Evolutionary conservation across 2,797 vertebrate genomes (phyloP), one percentile per base, ranked within the genome.

Genomic region (Gallinago nigripennis): DNA sequence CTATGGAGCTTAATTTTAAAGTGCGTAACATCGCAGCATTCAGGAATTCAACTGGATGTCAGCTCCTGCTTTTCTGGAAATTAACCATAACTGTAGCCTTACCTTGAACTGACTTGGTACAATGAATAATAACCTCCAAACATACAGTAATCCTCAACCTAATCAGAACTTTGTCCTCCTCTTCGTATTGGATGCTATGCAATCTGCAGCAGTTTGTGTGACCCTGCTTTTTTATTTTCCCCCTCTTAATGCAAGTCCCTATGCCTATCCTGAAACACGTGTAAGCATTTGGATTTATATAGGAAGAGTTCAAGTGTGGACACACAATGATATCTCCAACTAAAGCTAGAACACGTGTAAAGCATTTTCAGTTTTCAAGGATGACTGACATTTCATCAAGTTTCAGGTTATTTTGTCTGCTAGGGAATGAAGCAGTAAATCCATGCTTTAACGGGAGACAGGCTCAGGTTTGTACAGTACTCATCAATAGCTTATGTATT

Each of bases 141-240:
- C 8, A 54, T 8, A 37, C 3, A 5, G 39, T 41, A 82, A 72
- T n/a, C 66, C 41, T 77, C 60, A 72, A 21, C 27, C 31, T 24
- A 28, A 43, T 23, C 24, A 60, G 23, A 48, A 31, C 31, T 66
- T 78, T 50, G 31, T 66, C 16, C 9, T 71, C 46, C 9, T 46
- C 30, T 64, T 39, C 0, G 0, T 46, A 35, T 12, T 16, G n/a
- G 51, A 70, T 0, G 1, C 25, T 37, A 31, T 8, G 21, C 25
- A 17, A 82, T 10, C 16, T 35, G 18, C 77, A 53, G 25, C 33
- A 41, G 33, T n/a, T 35, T 48, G 16, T 31, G 72, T 14, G 12
- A 16, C 37, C 33, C 17, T 0, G 0, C 18, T 65, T 58, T 58
- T 43, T 30, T 31, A 11, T 66, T 25, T 11, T 6, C 1, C 16